phyloP scores from a whole-genome alignment of 2,888 invertebrate genomes.

The Acrobasis repandana region DNA sequence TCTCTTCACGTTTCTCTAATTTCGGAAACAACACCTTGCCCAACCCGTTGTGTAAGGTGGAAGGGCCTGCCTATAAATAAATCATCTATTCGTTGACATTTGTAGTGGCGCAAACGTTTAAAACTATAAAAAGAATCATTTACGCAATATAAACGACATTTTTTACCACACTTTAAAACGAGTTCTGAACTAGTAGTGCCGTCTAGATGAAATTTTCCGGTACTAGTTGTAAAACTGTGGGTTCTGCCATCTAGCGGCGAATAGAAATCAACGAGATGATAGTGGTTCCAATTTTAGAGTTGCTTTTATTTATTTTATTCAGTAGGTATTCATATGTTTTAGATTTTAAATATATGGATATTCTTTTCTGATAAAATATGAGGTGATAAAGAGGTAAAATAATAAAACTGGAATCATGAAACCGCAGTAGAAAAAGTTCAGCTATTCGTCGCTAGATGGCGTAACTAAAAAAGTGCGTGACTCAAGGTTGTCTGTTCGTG shows the following conservation, averaged over 20 bases:
- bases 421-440: conserved; percentile 30
- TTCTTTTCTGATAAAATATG: background rate
- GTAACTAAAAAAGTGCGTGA: conserved; percentile 15
- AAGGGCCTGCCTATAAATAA: conserved; percentile 12
- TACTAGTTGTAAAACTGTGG: background rate
- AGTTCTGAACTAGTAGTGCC: conserved; percentile 11
- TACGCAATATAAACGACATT: conserved; percentile 11
- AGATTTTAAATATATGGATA: too few relatives aligned
- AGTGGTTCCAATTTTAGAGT: conserved; percentile 1
- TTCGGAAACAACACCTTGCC: background rate
- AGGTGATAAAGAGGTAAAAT: background rate
- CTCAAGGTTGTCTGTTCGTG: conserved; percentile 20
- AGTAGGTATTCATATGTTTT: too few relatives aligned
- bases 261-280: background rate
- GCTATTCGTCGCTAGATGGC: conserved; percentile 43
- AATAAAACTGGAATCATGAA: background rate
- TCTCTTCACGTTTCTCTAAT: background rate
- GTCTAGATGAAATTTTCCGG: conserved; percentile 16
- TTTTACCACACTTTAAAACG: background rate
- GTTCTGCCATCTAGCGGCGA: conserved; percentile 23
- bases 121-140: conserved; percentile 15
- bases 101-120: conserved; percentile 10
- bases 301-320: too few relatives aligned
- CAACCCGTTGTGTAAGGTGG: conserved; percentile 3
- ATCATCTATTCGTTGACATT: conserved; percentile 15